Percentiles rank a stretch among this genome's conserved stretches.
phyloP scores from a whole-genome alignment of 2,888 invertebrate genomes.

The Apantesis nais region DNA sequence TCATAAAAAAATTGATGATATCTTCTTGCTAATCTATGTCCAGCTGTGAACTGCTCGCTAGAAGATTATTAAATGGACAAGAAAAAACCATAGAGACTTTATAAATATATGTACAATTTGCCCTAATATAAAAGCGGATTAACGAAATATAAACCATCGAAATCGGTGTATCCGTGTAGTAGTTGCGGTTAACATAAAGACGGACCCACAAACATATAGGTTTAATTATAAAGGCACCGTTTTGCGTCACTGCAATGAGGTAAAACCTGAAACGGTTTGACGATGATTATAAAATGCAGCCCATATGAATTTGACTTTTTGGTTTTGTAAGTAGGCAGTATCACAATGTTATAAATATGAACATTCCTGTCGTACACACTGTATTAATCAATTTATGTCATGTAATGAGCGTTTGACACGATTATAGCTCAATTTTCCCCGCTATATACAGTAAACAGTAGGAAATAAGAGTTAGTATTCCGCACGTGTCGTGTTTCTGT shows the following conservation, averaged over 20 bases:
- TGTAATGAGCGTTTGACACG: constrained; percentile 47
- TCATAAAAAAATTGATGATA: too few relatives aligned
- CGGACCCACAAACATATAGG: too few relatives aligned
- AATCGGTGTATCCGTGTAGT: too few relatives aligned
- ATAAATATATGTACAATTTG: too few relatives aligned
- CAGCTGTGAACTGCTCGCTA: too few relatives aligned
- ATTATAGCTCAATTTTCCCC: constrained; percentile 54
- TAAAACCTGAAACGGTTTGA: background rate
- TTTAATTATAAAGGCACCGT: background rate
- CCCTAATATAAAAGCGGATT: too few relatives aligned
- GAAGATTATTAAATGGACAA: too few relatives aligned
- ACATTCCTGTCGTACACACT: constrained; percentile 13
- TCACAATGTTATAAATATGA: background rate
- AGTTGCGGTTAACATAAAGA: too few relatives aligned
- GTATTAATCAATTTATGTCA: constrained; percentile 40
- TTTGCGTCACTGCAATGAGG: background rate
- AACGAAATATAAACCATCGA: too few relatives aligned
- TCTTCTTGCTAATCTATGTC: too few relatives aligned
- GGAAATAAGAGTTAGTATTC: constrained; percentile 58
- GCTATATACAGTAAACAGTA: constrained; percentile 29
- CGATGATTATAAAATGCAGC: constrained; percentile 18
- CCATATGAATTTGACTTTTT: background rate
- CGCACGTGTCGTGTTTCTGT: constrained; percentile 55
- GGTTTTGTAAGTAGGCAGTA: background rate
- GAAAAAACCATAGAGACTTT: too few relatives aligned